Base-by-base conservation (phyloP, 1,140 invertebrate species). In the Hypothenemus hampei region DNA sequence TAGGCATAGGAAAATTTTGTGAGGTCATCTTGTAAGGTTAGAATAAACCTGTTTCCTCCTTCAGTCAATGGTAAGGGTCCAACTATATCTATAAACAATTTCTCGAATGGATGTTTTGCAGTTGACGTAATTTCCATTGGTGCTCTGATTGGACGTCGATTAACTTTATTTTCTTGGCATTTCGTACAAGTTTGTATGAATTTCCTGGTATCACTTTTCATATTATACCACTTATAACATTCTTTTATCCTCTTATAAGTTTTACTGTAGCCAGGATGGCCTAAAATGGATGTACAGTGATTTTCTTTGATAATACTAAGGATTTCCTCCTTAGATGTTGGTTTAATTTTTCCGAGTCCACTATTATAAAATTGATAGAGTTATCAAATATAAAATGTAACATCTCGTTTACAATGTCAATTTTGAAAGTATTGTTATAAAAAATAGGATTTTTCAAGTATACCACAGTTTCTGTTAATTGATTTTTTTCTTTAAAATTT, bases 1-100 rank as follows among this genome's bases (percentile, higher is more conserved):
- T 55, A 61, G 18, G 64, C 64, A 40, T 63, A 58, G n/a, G 64
- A 62, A 54, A 57, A 73, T 66, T 71, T 72, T 8, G 68, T 66
- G n/a, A 71, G 54, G 58, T 71, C 65, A 41, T 72, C 68, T 60
- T 70, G 69, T 4, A 69, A 35, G 13, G 68, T 68, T 15, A 71
- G 43, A 11, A 72, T 67, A 55, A 55, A 58, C 26, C 22, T 39
- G 45, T 54, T 47, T 7, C 23, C 39, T 26, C 15, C 36, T 41
- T 47, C 41, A 4, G 22, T 24, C 2, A 37, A 11, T 15, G 48
- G 55, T 10, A 57, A 21, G 8, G 48, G 48, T 20, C 55, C 55
- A 21, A 57, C 55, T 8, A 57, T 37, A 21, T 51, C 47, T n/a
- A 57, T 35, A 46, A 33, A 43, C 5, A 39, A n/a, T 31, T 46